phyloP scores from a whole-genome alignment of 30 jellyfish, hydroid and myxozoan species.

The Hydra vulgaris region DNA sequence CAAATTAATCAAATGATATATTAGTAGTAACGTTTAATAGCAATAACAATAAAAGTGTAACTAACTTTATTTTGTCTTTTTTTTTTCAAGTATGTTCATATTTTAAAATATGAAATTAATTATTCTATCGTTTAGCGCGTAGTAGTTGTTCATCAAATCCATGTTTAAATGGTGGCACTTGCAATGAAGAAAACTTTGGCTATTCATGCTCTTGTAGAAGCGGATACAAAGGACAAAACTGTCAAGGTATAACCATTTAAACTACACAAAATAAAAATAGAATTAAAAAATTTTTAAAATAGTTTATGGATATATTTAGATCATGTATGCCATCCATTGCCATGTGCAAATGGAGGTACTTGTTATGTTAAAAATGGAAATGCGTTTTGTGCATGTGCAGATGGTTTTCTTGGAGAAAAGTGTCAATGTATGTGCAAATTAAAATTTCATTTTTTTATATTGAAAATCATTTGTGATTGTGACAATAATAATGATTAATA shows the following conservation, averaged over 20 bases:
- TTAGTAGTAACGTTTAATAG: too few species aligned
- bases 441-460: background rate
- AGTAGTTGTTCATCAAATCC: conserved; percentile 96
- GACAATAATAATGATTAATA: background rate
- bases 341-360: conserved; percentile 94
- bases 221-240: conserved; percentile 73
- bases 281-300: background rate
- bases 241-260: conserved; percentile 57
- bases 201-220: conserved; percentile 92
- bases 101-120: background rate
- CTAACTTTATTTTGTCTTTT: background rate
- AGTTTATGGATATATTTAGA: conserved; percentile 26
- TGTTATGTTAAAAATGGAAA: conserved; percentile 94
- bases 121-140: conserved; percentile 40
- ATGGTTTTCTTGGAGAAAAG: conserved; percentile 92
- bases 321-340: conserved; percentile 97
- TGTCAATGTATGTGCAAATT: conserved; percentile 70
- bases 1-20: too few species aligned
- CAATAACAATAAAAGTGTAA: too few species aligned
- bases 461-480: background rate
- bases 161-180: conserved; percentile 87
- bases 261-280: background rate
- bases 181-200: conserved; percentile 93
- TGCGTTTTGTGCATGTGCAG: conserved; percentile 93
- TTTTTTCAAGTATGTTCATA: background rate